phyloP scores from a whole-genome alignment of 2,113 vertebrate species.

The Pomatorhinus ruficollis region DNA sequence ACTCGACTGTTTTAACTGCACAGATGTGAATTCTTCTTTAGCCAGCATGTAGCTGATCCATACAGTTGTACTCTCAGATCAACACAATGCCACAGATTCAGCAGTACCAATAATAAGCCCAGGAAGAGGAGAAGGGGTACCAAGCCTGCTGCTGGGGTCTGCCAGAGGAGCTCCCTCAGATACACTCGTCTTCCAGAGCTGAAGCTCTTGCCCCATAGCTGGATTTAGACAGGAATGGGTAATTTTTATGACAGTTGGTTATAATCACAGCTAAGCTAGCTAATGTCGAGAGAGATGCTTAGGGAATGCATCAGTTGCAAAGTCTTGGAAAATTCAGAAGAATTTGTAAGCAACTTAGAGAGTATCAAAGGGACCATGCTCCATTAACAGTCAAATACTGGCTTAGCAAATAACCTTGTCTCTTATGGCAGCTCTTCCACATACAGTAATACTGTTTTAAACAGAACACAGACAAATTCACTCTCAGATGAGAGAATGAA shows the following conservation, averaged over 20 bases:
- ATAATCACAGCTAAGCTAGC: background rate
- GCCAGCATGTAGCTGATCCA: background rate
- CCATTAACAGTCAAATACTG: background rate
- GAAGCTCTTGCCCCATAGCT: background rate
- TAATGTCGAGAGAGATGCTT: background rate
- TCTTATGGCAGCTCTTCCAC: background rate
- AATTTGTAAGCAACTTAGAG: background rate
- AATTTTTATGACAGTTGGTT: background rate
- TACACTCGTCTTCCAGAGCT: background rate
- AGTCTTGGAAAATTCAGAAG: background rate
- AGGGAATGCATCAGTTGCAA: background rate
- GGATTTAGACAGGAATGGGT: background rate
- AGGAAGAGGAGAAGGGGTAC: background rate
- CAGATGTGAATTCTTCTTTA: background rate
- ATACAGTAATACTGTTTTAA: background rate
- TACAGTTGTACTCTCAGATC: background rate
- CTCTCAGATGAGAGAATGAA: background rate
- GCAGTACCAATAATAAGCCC: rapidly evolving
- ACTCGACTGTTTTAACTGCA: background rate
- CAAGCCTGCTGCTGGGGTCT: background rate
- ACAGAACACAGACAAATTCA: background rate
- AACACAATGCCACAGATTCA: background rate
- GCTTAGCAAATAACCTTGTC: background rate
- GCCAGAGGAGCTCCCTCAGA: background rate
- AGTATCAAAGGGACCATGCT: background rate